Base-by-base conservation (phyloP, 2,113 vertebrate genomes). In the Albula goreensis region DNA sequence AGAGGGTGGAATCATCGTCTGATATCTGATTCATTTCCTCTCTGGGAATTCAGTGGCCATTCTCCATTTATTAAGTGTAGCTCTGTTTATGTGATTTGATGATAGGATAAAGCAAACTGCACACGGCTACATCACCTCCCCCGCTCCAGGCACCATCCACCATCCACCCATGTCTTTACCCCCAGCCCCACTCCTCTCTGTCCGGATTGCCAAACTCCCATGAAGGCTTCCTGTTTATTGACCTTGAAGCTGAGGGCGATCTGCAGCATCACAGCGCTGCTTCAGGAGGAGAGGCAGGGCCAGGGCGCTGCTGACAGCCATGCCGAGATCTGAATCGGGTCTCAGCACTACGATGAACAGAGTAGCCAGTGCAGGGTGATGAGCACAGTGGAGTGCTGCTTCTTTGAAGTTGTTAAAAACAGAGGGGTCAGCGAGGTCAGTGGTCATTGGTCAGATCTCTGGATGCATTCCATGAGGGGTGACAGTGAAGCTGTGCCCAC, bases 1-100 rank as follows among this genome's bases (percentile, higher is more conserved):
- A 31, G 70, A 1, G 70, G 70, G 70, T 31, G 22, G 22, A 74
- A 25, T n/a, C n/a, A n/a, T 25, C 31, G 22, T n/a, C 22, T 31
- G n/a, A 22, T n/a, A 74, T 74, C 70, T 31, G n/a, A 74, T 74
- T 74, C n/a, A 74, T 74, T 74, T 74, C 70, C 70, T 74, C 70
- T 22, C 22, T 2, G 1, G 3, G 70, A 2, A 9, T 74, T 31
- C 22, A 10, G 70, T 22, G 5, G 70, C 70, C 9, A 31, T 74
- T 22, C 60, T 22, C 22, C n/a, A 2, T 74, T 74, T 74, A 74
- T 74, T 74, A 74, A 74, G 70, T n/a, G 31, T 1, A 22, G 22
- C 70, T 31, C 70, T n/a, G n/a, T 22, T n/a, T 31, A 9, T 10
- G 70, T n/a, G 70, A 74, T 74, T 31, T 74, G 22, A 74, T 25